Conservation (phyloP, 2,797 vertebrate genomes). For the Sebastes steindachneri region DNA sequence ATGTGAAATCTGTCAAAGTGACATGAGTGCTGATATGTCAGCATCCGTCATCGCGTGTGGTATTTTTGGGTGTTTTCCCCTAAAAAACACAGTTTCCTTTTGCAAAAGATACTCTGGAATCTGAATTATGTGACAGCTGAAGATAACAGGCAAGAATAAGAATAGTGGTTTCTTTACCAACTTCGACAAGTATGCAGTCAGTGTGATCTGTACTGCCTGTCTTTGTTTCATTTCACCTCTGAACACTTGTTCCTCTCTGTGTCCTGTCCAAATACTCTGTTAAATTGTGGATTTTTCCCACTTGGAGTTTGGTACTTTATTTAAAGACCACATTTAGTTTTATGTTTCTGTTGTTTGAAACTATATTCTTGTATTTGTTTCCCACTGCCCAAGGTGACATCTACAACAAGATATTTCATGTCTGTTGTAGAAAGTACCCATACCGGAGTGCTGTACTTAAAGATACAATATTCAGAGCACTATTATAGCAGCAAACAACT, state of each 20-base stretch:
- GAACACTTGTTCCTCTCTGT: conserved; percentile 2
- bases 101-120: background rate
- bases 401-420: no score
- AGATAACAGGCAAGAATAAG: background rate
- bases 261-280: conserved; percentile 18
- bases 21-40: conserved; percentile 23
- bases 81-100: conserved; percentile 6
- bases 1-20: conserved; percentile 22
- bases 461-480: background rate
- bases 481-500: background rate
- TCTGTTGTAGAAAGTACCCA: background rate
- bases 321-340: background rate
- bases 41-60: conserved; percentile 1
- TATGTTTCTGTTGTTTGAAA: background rate
- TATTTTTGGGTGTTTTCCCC: conserved; percentile 31
- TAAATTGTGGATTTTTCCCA: conserved; percentile 30
- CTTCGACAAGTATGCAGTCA: background rate
- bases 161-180: conserved; percentile 6
- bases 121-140: conserved; percentile 19
- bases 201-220: background rate
- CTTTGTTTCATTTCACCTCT: conserved; percentile 18
- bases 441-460: background rate
- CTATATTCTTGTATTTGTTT: background rate
- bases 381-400: background rate
- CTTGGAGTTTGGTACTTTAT: background rate